These are phyloP conservation scores for Gila orcuttii DNA, from an alignment of 2,113 vertebrate species.

Conservation along the genomic window DNA sequence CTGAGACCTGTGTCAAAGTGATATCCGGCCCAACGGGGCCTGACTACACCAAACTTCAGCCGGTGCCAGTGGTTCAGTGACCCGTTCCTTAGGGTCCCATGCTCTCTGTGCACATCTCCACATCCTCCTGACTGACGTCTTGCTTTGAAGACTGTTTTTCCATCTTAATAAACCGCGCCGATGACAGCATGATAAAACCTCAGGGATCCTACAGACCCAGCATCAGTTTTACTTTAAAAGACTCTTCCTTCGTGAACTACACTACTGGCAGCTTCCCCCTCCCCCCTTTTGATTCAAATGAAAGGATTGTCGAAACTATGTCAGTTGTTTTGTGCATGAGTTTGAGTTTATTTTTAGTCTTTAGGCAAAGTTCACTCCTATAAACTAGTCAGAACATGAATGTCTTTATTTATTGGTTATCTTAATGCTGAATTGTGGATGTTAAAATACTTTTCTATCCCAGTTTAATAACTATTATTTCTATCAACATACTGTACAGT, in stretches of 20 bases:
- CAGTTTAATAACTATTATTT: background rate
- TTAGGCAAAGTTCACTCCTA: background rate
- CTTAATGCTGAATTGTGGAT: background rate
- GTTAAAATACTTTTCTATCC: background rate
- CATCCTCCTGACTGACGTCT: background rate
- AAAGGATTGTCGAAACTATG: background rate
- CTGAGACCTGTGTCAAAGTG: slow-evolving; percentile 64
- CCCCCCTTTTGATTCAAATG: too few species aligned
- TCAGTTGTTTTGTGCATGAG: background rate
- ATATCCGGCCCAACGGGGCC: slow-evolving; percentile 64
- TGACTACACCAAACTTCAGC: slow-evolving; percentile 56
- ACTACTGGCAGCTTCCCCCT: background rate
- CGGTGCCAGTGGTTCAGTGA: background rate
- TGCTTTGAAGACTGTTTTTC: slow-evolving; percentile 7
- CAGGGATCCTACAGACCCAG: slow-evolving; percentile 9
- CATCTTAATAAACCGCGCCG: background rate
- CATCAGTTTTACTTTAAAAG: slow-evolving; percentile 18
- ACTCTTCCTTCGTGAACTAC: background rate
- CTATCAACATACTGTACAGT: background rate
- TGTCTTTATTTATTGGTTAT: background rate
- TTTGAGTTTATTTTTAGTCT: slow-evolving; percentile 24
- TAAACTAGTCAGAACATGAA: background rate
- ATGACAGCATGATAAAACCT: background rate
- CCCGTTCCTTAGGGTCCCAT: background rate
- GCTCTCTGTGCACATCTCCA: background rate